Evolutionary conservation across 2,113 vertebrate species (phyloP), one percentile per base, ranked within the genome.

Genomic region (Phocoena sinus): DNA sequence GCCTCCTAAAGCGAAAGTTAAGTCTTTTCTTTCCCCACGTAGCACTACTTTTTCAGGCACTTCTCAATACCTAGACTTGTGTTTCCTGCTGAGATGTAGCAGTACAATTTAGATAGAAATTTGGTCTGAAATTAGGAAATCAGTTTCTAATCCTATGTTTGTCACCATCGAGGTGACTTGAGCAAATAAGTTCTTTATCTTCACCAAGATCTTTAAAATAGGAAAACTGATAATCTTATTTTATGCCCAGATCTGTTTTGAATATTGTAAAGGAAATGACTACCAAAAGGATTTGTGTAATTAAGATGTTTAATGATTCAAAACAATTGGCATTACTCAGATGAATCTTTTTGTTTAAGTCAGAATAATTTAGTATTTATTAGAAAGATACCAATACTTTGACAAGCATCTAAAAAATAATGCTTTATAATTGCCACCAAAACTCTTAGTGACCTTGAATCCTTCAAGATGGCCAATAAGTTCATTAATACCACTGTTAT

Each of bases 291-390:
- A 83, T 60, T 86, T 83, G 21, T 36, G 11, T 3, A 21, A 74
- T 56, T 97, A 62, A 86, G 79, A 18, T 68, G 26, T 53, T 73
- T 58, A 77, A 50, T 93, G 44, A 53, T 60, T 77, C 56, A 80
- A 71, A 80, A 41, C 28, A 67, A 38, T 44, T 89, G 38, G 20
- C 67, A 80, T 41, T 50, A 26, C 17, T 79, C 44, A 73, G 31
- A 38, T 92, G 25, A 81, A 77, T 89, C 25, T 60, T 67, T 89
- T 91, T 70, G 60, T 74, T 89, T 83, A 89, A 94, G 62, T 74
- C 80, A 90, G 70, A 91, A 88, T 95, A 84, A 92, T 63, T 79
- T 93, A n/a, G 14, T 96, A 28, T 79, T 87, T 65, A 2, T 92
- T 86, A 70, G 50, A 87, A 86, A 73, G 20, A 38, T 77, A 25